Conservation (phyloP, 2,888 invertebrate genomes). For the Troilus luridus region DNA sequence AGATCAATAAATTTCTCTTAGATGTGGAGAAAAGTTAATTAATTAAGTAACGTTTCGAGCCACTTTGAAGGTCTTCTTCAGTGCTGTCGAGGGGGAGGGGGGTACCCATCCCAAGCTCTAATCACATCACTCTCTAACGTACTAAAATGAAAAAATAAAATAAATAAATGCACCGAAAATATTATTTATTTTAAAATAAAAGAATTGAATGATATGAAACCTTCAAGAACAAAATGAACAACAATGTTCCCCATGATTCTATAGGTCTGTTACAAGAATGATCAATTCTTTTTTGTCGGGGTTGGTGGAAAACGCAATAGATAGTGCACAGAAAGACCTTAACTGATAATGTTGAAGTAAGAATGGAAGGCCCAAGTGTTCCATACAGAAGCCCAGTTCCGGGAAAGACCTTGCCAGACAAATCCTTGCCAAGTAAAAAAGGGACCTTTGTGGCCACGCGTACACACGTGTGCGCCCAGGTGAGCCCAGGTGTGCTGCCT, state of each 20-base stretch:
- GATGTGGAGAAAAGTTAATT: too few species aligned
- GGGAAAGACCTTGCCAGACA: conserved; percentile 41
- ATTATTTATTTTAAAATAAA: too few species aligned
- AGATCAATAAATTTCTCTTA: too few species aligned
- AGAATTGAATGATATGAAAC: too few species aligned
- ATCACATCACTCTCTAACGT: too few species aligned
- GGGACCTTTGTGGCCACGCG: conserved; percentile 31
- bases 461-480: conserved; percentile 42
- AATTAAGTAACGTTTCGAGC: too few species aligned
- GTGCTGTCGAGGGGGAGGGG: too few species aligned
- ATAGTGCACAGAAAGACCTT: background rate
- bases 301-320: background rate
- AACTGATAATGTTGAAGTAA: background rate
- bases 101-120: too few species aligned
- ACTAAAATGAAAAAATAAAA: too few species aligned
- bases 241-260: background rate
- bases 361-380: conserved; percentile 40
- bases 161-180: too few species aligned
- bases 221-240: background rate
- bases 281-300: background rate
- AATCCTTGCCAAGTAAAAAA: conserved; percentile 43
- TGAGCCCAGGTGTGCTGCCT: conserved; percentile 28
- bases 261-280: background rate
- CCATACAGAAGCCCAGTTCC: conserved; percentile 35
- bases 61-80: too few species aligned